Conservation (phyloP, 2,797 vertebrate genomes). For the Lithobates sylvaticus region DNA sequence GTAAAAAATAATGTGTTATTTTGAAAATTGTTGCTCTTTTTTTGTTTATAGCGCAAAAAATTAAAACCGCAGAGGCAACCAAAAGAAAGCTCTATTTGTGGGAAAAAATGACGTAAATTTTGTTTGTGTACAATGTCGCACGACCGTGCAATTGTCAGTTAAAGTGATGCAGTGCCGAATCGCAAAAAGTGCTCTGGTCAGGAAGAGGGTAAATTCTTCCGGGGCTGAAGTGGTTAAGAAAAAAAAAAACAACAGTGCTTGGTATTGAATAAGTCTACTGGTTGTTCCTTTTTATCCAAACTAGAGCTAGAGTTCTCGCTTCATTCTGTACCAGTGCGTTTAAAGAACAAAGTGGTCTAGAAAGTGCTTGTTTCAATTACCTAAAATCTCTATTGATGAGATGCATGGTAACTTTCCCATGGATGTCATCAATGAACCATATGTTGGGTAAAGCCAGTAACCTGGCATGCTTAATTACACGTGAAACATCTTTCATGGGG, state of each 20-base stretch:
- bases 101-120: too few relatives aligned
- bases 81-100: too few relatives aligned
- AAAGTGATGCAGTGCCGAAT: too few relatives aligned
- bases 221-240: background rate
- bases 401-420: conserved; percentile 24
- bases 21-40: too few relatives aligned
- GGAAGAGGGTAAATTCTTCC: too few relatives aligned
- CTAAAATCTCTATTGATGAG: background rate
- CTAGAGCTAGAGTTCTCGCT: background rate
- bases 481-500: conserved; percentile 22
- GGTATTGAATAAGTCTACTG: background rate
- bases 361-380: background rate
- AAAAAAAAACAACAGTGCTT: background rate
- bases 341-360: background rate
- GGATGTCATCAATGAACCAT: conserved; percentile 45
- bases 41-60: too few relatives aligned
- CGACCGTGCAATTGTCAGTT: too few relatives aligned
- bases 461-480: conserved; percentile 36
- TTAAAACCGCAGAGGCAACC: too few relatives aligned
- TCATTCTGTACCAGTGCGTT: background rate
- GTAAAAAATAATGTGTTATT: too few relatives aligned
- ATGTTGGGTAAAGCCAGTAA: conserved; percentile 8
- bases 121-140: too few relatives aligned
- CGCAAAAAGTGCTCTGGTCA: too few relatives aligned
- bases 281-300: background rate